Evolutionary conservation across 2,113 vertebrate species (phyloP), one percentile per base, ranked within the genome.

Genomic region (Desmodus rotundus): DNA sequence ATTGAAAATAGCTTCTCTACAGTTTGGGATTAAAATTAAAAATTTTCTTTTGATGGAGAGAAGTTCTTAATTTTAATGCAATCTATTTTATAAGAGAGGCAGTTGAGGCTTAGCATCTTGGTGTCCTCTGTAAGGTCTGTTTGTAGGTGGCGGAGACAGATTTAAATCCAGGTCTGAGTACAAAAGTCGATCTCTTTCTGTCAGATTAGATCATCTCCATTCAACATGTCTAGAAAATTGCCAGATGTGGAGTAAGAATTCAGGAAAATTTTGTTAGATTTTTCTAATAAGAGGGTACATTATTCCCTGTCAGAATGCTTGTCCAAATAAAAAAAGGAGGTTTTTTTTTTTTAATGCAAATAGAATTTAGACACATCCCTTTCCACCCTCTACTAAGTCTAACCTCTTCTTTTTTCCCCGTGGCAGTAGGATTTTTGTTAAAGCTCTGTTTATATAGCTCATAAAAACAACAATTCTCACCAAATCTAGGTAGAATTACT

Each of bases 401-500:
- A 61, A 83, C 16, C 17, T 20, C 28, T 50, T 92, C 26, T 89
- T 92, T 89, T 56, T 13, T 47, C 31, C 63, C 58, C 24, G 43
- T 10, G 36, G 70, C 52, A 31, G 22, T 92, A 72, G 73, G 80
- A 93, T 92, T 97, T 97, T 87, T 89, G 82, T 76, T 93, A 94
- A 96, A 96, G 76, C 92, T 87, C 50, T 92, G 83, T 82, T 93
- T 96, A 92, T 92, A 85, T 36, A 97, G 45, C 80, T 96, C 41
- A 45, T 95, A 87, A 97, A 81, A 93, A 95, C n/a, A 94, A 95
- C 87, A 94, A 85, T 96, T 93, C 87, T 41, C 63, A 82, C 87
- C 58, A 94, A 94, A 96, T 96, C 86, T 90, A 92, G 87, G 93
- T 96, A 91, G 86, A 96, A 85, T 95, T 87, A 97, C 89, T 94